Percentiles rank a stretch among this genome's conserved stretches.
phyloP scores from a whole-genome alignment of 1,140 invertebrate species.

The Araneus ventricosus region DNA sequence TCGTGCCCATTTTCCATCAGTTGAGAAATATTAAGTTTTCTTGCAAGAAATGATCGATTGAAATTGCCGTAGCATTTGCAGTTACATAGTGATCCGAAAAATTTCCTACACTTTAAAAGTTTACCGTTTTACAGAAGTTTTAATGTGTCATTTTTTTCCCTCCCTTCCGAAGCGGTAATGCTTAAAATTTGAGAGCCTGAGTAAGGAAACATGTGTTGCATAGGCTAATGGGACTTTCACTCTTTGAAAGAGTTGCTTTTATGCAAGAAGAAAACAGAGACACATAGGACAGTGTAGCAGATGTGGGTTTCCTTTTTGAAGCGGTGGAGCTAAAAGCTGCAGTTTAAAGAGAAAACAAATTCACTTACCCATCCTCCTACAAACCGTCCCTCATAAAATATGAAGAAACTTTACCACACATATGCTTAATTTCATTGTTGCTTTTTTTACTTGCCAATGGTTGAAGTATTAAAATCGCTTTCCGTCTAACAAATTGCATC shows the following conservation, averaged over 20 bases:
- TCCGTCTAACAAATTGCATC: background rate
- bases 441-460: background rate
- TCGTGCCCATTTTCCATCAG: constrained; percentile 48
- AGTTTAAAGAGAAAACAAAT: constrained; percentile 41
- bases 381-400: constrained; percentile 15
- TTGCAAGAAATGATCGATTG: constrained; percentile 61
- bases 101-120: constrained; percentile 72
- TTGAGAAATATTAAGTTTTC: constrained; percentile 66
- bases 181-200: constrained; percentile 65
- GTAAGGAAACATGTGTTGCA: constrained; percentile 68
- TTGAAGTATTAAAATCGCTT: constrained; percentile 12
- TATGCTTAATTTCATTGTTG: constrained; percentile 30
- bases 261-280: constrained; percentile 30
- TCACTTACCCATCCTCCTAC: background rate
- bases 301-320: constrained; percentile 61
- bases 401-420: constrained; percentile 34
- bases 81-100: constrained; percentile 63
- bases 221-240: constrained; percentile 67
- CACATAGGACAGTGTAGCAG: constrained; percentile 54
- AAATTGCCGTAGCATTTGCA: constrained; percentile 58
- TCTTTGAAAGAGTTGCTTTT: constrained; percentile 40
- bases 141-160: constrained; percentile 59
- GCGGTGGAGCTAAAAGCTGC: constrained; percentile 1
- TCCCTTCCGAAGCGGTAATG: constrained; percentile 38
- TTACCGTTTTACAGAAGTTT: constrained; percentile 68